phyloP scores from a whole-genome alignment of 2,797 vertebrate genomes.

The Hybognathus amarus region DNA sequence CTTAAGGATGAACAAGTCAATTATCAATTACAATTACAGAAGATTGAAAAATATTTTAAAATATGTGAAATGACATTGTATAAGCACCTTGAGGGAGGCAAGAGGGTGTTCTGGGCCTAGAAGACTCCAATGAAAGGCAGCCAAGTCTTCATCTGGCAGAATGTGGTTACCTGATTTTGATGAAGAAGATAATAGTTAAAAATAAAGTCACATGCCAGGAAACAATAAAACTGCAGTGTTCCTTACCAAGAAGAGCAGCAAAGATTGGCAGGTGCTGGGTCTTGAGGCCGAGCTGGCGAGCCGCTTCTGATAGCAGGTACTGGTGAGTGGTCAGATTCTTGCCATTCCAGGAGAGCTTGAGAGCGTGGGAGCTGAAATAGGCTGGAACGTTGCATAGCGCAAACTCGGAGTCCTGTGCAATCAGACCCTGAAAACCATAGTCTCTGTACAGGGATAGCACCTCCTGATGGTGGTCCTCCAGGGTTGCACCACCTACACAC shows the following conservation, averaged over 20 bases:
- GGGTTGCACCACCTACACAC: conserved; percentile 88
- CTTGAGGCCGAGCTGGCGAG: conserved; percentile 90
- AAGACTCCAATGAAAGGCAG: conserved; percentile 94
- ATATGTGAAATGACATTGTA: not conserved
- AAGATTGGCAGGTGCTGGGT: conserved; percentile 90
- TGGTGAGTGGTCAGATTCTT: conserved; percentile 94
- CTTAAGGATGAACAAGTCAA: conserved; percentile 22
- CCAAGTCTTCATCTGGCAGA: conserved; percentile 94
- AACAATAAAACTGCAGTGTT: not conserved
- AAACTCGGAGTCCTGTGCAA: conserved; percentile 92
- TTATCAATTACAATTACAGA: not conserved
- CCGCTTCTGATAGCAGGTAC: conserved; percentile 91
- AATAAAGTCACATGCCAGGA: not conserved
- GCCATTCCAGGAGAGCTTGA: conserved; percentile 94
- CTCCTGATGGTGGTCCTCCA: conserved; percentile 95
- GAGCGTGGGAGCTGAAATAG: conserved; percentile 91
- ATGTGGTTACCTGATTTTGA: conserved; percentile 87
- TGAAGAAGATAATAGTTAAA: conserved; percentile 29
- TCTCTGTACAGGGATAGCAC: conserved; percentile 92
- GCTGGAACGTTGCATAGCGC: conserved; percentile 91
- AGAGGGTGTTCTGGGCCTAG: conserved; percentile 93
- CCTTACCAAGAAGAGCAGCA: conserved; percentile 88
- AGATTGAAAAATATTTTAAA: not conserved
- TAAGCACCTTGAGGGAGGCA: conserved; percentile 88
- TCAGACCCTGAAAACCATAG: conserved; percentile 89